Evolutionary conservation across 2,113 vertebrate genomes (phyloP).

Genomic region (Cheilinus undulatus): DNA sequence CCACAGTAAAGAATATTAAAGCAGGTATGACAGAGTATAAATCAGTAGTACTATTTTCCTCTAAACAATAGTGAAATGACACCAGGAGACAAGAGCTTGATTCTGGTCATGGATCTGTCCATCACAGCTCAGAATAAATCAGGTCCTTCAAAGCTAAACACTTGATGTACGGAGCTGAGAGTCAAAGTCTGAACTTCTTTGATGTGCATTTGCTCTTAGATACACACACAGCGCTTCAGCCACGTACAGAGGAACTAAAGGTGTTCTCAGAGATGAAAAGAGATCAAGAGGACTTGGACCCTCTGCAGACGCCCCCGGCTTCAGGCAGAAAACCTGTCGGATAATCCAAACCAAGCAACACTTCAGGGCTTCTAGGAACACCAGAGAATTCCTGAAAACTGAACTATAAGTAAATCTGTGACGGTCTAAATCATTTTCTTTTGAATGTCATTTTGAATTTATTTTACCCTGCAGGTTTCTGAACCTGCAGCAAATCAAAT

Average conservation of each 20-base stretch:
- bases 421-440: not conserved
- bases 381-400: too few relatives aligned
- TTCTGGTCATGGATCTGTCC: not conserved
- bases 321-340: conserved; percentile 8
- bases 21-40: too few relatives aligned
- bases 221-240: not conserved
- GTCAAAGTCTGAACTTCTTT: conserved; percentile 23
- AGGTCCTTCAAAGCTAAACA: conserved; percentile 23
- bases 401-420: too few relatives aligned
- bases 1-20: too few relatives aligned
- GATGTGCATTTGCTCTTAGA: conserved; percentile 45
- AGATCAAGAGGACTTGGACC: conserved; percentile 43
- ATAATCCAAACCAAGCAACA: not conserved
- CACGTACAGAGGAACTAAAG: conserved; percentile 9
- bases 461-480: too few relatives aligned
- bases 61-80: not conserved
- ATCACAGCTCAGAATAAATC: not conserved
- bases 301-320: conserved; percentile 6
- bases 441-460: too few relatives aligned
- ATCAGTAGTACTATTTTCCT: too few relatives aligned
- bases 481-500: too few relatives aligned
- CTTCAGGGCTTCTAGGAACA: not conserved
- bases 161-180: conserved; percentile 7
- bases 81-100: not conserved
- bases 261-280: conserved; percentile 40